phyloP scores from a whole-genome alignment of 2,797 vertebrate species.

The Rallus crepitans region DNA sequence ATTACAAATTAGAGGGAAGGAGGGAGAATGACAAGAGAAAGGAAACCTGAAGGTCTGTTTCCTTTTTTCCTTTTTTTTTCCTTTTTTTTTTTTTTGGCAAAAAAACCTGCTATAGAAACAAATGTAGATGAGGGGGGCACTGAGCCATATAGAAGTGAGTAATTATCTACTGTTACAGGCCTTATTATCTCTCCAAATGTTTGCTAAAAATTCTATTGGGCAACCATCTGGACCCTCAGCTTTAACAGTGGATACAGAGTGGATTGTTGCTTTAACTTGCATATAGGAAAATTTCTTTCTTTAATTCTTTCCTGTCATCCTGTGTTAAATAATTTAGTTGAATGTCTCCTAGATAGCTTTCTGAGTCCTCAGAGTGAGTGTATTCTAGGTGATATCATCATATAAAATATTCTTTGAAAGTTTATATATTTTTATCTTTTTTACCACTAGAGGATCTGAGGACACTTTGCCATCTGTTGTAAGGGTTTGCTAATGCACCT shows the following conservation, averaged over 20 bases:
- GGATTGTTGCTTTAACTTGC: slow-evolving; percentile 74
- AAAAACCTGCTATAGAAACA: slow-evolving; percentile 73
- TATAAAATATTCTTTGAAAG: slow-evolving; percentile 74
- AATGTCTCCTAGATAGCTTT: slow-evolving; percentile 89
- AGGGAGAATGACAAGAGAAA: background rate
- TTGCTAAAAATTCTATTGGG: slow-evolving; percentile 84
- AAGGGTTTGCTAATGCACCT: slow-evolving; percentile 76
- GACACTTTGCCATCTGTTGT: slow-evolving; percentile 81
- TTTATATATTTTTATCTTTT: slow-evolving; percentile 25
- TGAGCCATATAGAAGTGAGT: slow-evolving; percentile 82
- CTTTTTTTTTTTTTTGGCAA: slow-evolving; percentile 1
- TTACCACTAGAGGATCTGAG: slow-evolving; percentile 70
- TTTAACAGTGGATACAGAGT: slow-evolving; percentile 75
- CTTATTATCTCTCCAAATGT: slow-evolving; percentile 86
- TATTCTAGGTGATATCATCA: slow-evolving; percentile 64
- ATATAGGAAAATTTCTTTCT: slow-evolving; percentile 74
- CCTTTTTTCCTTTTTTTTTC: background rate
- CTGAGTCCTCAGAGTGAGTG: slow-evolving; percentile 76
- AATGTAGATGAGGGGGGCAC: slow-evolving; percentile 78
- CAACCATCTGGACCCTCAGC: slow-evolving; percentile 83
- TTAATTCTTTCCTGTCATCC: slow-evolving; percentile 85
- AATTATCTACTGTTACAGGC: slow-evolving; percentile 83
- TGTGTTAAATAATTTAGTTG: slow-evolving; percentile 93
- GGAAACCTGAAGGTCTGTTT: slow-evolving; percentile 16
- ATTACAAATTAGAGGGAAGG: background rate